Percentiles rank a stretch among this genome's conserved stretches.
phyloP scores from a whole-genome alignment of 1,140 invertebrate genomes.

The Grapholita molesta region DNA sequence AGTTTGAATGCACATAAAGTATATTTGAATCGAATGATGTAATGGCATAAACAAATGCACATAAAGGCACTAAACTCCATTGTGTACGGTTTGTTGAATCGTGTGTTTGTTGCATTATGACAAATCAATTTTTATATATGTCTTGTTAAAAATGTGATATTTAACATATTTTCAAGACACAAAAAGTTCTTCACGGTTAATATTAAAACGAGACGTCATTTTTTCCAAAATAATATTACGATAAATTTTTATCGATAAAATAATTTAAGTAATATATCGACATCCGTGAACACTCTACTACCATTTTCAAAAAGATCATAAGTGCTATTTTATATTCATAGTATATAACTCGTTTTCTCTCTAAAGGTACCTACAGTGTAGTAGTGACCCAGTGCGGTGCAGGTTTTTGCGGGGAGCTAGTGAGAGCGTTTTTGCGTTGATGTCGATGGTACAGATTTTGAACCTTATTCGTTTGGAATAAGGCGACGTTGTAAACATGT shows the following conservation, averaged over 20 bases:
- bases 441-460: background rate
- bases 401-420: slow-evolving; percentile 41
- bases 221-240: too few species aligned
- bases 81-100: background rate
- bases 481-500: background rate
- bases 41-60: background rate
- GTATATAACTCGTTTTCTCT: background rate
- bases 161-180: too few species aligned
- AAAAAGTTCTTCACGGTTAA: too few species aligned
- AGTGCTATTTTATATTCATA: background rate
- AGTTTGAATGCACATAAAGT: too few species aligned
- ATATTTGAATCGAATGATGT: background rate
- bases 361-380: background rate
- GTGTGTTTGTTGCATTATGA: background rate
- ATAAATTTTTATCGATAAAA: background rate
- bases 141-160: background rate
- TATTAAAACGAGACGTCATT: too few species aligned
- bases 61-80: background rate
- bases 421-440: slow-evolving; percentile 24
- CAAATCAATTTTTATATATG: background rate
- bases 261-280: slow-evolving; percentile 20
- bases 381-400: slow-evolving; percentile 50
- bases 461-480: background rate
- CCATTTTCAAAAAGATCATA: background rate
- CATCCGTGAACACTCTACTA: slow-evolving; percentile 31